These are phyloP conservation scores for Crematogaster levior DNA, from an alignment of 2,888 invertebrate genomes.

Conservation along the genomic window DNA sequence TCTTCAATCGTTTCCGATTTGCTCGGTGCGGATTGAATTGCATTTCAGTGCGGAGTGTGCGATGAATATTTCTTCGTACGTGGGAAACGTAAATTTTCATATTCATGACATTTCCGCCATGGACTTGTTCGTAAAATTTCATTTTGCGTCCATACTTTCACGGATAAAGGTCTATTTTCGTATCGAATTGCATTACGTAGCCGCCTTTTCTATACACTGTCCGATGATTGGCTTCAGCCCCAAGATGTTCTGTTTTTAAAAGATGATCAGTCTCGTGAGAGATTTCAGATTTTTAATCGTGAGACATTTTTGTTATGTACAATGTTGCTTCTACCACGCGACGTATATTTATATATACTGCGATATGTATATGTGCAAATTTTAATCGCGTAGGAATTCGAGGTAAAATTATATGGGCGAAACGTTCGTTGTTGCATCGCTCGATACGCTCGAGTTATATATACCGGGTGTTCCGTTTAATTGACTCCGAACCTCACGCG, in stretches of 20 bases:
- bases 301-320: neutral
- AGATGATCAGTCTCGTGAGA: neutral
- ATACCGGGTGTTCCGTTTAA: conserved; percentile 46
- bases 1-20: conserved; percentile 12
- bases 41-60: neutral
- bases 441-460: conserved; percentile 9
- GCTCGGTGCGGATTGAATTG: conserved; percentile 5
- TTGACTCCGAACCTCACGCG: conserved; percentile 47
- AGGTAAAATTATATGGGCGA: neutral
- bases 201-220: neutral
- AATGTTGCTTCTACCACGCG: neutral
- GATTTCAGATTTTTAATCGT: neutral
- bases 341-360: neutral
- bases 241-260: neutral
- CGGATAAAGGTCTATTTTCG: conserved; percentile 1
- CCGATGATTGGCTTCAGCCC: neutral
- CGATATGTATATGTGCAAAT: neutral
- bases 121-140: conserved; percentile 13
- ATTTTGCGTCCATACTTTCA: neutral
- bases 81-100: conserved; percentile 30
- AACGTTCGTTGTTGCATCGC: neutral
- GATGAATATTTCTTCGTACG: conserved; percentile 16
- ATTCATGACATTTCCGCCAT: conserved; percentile 16
- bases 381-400: conserved; percentile 18
- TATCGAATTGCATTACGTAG: neutral